These are phyloP conservation scores for Grapholita molesta DNA, from an alignment of 1,140 invertebrate genomes.

Conservation along the genomic window DNA sequence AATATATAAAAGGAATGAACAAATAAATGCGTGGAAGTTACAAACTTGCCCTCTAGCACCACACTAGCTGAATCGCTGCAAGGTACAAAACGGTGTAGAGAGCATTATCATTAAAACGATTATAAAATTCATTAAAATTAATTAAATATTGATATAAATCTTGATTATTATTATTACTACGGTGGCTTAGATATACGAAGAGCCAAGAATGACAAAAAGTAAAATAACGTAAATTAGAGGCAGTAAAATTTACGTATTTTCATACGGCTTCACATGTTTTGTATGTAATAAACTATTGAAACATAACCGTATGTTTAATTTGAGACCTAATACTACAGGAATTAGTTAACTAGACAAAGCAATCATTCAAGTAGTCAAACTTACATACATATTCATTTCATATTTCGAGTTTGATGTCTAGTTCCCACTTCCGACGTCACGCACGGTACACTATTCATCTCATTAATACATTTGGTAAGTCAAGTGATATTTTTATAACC, in stretches of 20 bases:
- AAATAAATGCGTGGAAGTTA: constrained; percentile 33
- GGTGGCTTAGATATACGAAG: not conserved
- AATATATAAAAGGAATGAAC: constrained; percentile 36
- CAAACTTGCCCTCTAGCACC: constrained; percentile 6
- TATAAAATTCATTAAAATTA: constrained; percentile 17
- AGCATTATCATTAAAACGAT: constrained; percentile 18
- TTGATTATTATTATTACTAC: constrained; percentile 7
- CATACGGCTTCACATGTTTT: not conserved
- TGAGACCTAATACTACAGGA: not conserved
- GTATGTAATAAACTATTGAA: constrained; percentile 23
- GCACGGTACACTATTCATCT: constrained; percentile 5
- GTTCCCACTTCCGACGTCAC: not conserved
- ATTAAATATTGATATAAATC: constrained; percentile 7
- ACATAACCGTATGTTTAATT: constrained; percentile 21
- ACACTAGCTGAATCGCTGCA: not conserved
- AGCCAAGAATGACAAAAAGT: not conserved
- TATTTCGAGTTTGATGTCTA: constrained; percentile 8
- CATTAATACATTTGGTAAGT: constrained; percentile 44
- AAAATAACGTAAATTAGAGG: not conserved
- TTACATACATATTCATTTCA: not conserved
- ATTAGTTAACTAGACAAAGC: not conserved
- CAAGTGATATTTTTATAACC: constrained; percentile 15
- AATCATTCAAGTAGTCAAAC: not conserved
- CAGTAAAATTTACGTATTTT: not conserved
- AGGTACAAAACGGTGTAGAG: constrained; percentile 18